Percentiles rank a stretch among this genome's conserved stretches.
phyloP scores from a whole-genome alignment of 2,113 vertebrate genomes.

The Podarcis muralis region DNA sequence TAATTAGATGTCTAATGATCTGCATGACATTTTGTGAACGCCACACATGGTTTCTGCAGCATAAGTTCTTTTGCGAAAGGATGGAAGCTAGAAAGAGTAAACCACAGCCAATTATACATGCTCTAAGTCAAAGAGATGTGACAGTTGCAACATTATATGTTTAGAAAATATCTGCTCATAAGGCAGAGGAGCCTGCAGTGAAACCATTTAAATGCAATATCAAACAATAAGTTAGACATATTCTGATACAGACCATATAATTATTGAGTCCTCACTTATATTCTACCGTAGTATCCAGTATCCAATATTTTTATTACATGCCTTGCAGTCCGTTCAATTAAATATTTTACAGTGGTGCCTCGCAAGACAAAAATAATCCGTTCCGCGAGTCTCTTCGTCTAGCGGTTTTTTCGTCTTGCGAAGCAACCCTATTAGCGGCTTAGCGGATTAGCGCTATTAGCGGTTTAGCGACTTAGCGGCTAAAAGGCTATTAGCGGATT shows the following conservation, averaged over 20 bases:
- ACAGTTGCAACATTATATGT: conserved; percentile 34
- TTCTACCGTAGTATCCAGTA: not conserved
- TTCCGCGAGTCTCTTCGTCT: too few species aligned
- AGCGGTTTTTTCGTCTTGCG: too few species aligned
- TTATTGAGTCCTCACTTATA: not conserved
- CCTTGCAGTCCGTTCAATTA: not conserved
- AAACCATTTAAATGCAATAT: not conserved
- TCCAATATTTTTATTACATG: not conserved
- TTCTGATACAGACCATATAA: not conserved
- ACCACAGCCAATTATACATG: conserved; percentile 4
- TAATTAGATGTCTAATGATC: conserved; percentile 14
- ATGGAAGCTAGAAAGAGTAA: conserved; percentile 3
- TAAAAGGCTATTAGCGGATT: too few species aligned
- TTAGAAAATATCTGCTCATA: conserved; percentile 49
- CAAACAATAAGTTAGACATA: not conserved
- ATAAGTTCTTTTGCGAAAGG: conserved; percentile 11
- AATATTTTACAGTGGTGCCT: too few species aligned
- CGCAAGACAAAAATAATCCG: too few species aligned
- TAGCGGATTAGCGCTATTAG: too few species aligned
- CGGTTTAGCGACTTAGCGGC: too few species aligned
- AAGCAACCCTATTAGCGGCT: too few species aligned
- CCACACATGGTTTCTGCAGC: conserved; percentile 5
- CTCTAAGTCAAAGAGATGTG: conserved; percentile 25
- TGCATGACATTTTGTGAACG: conserved; percentile 29
- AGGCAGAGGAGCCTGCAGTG: conserved; percentile 42